These are phyloP conservation scores for Hippopotamus amphibius DNA, from an alignment of 2,113 vertebrate genomes.

Conservation along the genomic window DNA sequence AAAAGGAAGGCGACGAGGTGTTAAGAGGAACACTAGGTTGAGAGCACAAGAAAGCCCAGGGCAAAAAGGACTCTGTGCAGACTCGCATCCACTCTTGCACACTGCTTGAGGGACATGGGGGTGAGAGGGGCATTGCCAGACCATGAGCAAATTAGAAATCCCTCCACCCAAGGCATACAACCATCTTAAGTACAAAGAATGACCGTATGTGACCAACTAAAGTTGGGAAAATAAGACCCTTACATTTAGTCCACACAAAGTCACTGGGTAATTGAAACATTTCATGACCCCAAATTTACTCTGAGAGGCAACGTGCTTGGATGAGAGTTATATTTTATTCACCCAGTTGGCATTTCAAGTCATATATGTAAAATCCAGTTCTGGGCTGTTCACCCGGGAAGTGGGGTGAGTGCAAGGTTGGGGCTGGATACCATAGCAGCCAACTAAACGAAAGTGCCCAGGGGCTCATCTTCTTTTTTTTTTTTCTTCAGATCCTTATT, in stretches of 20 bases:
- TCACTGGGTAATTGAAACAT: not conserved
- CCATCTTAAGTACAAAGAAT: not conserved
- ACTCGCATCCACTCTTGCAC: not conserved
- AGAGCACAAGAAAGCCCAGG: not conserved
- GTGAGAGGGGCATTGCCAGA: not conserved
- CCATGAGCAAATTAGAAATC: not conserved
- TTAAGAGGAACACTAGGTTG: not conserved
- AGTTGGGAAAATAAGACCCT: not conserved
- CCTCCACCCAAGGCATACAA: not conserved
- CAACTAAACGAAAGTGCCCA: not conserved
- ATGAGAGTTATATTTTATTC: not conserved
- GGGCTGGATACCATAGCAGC: conserved; percentile 41
- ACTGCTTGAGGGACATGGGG: not conserved
- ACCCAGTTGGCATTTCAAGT: not conserved
- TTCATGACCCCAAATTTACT: not conserved
- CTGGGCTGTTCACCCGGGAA: conserved; percentile 34
- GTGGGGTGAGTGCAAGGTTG: not conserved
- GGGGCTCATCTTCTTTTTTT: not conserved
- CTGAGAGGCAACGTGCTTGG: not conserved
- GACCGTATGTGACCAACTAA: too few species aligned
- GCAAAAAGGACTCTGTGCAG: not conserved
- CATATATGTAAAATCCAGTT: not conserved
- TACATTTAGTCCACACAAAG: not conserved
- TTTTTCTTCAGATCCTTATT: too few species aligned
- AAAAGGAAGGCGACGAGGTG: not conserved